These are phyloP conservation scores for Microtus oregoni DNA, from an alignment of 2,113 vertebrate genomes.

Conservation along the genomic window DNA sequence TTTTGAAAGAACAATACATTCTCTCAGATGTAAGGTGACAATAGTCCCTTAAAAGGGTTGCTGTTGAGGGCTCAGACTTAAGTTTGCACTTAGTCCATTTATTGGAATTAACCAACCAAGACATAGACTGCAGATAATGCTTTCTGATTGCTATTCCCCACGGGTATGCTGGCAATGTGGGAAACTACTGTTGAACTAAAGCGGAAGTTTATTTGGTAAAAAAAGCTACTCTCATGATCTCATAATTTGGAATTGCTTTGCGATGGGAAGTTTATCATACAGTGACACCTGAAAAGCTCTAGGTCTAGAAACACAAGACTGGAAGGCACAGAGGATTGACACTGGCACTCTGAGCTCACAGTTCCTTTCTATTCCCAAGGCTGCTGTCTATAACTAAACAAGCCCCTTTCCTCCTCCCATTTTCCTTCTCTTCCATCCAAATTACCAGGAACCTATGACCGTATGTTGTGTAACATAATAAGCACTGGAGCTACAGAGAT, in stretches of 20 bases:
- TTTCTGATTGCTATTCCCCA: not conserved
- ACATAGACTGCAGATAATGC: not conserved
- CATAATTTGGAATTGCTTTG: conserved; percentile 17
- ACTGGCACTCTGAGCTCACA: not conserved
- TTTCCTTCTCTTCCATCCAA: not conserved
- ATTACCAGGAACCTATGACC: not conserved
- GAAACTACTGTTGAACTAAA: conserved; percentile 30
- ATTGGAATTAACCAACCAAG: conserved; percentile 42
- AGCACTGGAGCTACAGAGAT: conserved; percentile 15
- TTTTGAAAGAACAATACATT: conserved; percentile 55
- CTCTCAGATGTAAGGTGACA: not conserved
- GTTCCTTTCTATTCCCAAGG: not conserved
- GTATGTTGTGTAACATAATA: conserved; percentile 3
- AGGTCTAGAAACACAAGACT: not conserved
- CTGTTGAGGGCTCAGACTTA: conserved; percentile 30
- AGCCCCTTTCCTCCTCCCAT: not conserved
- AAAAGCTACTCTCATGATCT: conserved; percentile 38
- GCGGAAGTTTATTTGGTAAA: not conserved
- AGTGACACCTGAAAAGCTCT: not conserved
- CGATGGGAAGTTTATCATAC: conserved; percentile 24
- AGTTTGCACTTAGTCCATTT: conserved; percentile 50
- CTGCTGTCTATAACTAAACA: not conserved
- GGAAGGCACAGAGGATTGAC: not conserved
- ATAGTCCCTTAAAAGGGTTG: not conserved
- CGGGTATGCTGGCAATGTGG: not conserved